phyloP scores from a whole-genome alignment of 2,797 vertebrate species.

The Lycodopsis pacificus region DNA sequence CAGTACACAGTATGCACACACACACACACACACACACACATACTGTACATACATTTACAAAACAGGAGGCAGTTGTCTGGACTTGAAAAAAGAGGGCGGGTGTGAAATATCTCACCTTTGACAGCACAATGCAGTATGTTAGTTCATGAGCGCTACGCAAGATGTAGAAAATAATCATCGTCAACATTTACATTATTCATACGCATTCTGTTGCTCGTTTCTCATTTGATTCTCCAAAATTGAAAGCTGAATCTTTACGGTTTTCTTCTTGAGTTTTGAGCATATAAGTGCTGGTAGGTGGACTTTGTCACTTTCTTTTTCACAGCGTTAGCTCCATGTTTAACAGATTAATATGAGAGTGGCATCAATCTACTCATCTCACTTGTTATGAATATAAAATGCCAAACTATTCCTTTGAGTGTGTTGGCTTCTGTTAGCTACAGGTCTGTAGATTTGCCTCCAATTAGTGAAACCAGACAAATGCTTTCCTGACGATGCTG shows the following conservation, averaged over 20 bases:
- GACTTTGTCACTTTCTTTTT: no score
- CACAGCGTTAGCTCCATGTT: not conserved
- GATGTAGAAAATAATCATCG: not conserved
- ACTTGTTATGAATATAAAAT: not conserved
- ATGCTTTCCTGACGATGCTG: not conserved
- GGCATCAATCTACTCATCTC: not conserved
- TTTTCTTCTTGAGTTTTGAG: not conserved
- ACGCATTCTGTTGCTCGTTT: not conserved
- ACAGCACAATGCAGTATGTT: conserved; percentile 28
- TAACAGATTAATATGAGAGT: not conserved
- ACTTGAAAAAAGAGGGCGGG: conserved; percentile 28
- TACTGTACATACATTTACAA: conserved; percentile 57
- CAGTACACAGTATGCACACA: conserved; percentile 24
- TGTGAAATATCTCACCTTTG: conserved; percentile 14
- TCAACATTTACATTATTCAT: not conserved
- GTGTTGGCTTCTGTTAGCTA: not conserved
- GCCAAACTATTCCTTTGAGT: not conserved
- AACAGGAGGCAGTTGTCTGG: conserved; percentile 36
- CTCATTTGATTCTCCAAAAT: not conserved
- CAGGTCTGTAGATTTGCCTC: not conserved
- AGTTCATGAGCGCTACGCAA: not conserved
- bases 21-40: conserved; percentile 11
- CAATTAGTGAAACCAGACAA: not conserved
- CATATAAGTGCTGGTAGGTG: no score
- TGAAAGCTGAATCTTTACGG: not conserved